These are phyloP conservation scores for Cichladusa arquata DNA, from an alignment of 2,113 vertebrate genomes.

Conservation along the genomic window DNA sequence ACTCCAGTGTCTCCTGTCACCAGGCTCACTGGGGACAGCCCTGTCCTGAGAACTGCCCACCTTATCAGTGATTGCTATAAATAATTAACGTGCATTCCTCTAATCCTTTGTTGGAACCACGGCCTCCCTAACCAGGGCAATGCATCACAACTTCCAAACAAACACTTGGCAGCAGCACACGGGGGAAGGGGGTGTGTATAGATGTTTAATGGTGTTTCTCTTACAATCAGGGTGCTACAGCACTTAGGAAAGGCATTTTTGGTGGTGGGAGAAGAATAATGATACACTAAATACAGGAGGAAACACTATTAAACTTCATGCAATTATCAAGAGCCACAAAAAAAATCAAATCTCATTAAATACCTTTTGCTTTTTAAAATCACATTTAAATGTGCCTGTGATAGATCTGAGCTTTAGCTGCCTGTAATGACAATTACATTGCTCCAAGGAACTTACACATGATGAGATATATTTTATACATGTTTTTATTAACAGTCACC, in stretches of 20 bases:
- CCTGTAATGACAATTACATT: not conserved
- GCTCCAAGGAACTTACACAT: not conserved
- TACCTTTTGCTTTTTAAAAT: not conserved
- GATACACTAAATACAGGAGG: not conserved
- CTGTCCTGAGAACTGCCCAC: not conserved
- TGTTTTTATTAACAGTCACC: not conserved
- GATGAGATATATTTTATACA: not conserved
- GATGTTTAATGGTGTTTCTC: slow-evolving; percentile 23
- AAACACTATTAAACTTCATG: not conserved
- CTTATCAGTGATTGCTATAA: not conserved
- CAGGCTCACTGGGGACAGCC: not conserved
- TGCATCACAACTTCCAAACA: not conserved
- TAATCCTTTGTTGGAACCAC: not conserved
- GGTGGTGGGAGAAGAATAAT: not conserved
- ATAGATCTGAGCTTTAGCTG: not conserved
- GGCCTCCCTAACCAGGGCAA: not conserved
- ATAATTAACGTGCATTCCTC: not conserved
- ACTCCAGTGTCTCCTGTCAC: not conserved
- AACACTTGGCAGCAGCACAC: not conserved
- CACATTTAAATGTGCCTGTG: not conserved
- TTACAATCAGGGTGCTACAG: not conserved
- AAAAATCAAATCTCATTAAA: slow-evolving; percentile 12
- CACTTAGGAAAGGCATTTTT: not conserved
- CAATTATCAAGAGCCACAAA: not conserved
- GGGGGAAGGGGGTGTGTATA: not conserved